Percentiles rank a stretch among this genome's conserved stretches.
phyloP scores from a whole-genome alignment of 2,888 invertebrate genomes.

The Phyto melanocephala region DNA sequence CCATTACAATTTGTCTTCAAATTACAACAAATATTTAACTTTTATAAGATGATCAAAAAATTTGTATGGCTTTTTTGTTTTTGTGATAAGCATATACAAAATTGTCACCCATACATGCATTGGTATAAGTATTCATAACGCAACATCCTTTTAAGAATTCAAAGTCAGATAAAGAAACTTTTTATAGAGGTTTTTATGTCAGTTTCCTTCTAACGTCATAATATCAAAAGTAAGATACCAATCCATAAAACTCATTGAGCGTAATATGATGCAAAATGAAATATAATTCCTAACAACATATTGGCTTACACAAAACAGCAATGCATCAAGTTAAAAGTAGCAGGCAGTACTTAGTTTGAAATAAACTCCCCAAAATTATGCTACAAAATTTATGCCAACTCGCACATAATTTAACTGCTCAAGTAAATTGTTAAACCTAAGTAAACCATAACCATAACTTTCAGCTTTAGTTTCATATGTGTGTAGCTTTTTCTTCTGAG shows the following conservation, averaged over 20 bases:
- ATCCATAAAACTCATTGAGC: conserved; percentile 54
- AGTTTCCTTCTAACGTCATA: background rate
- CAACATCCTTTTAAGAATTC: background rate
- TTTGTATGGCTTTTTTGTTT: too few species aligned
- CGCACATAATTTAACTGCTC: conserved; percentile 22
- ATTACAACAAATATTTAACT: too few species aligned
- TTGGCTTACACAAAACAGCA: conserved; percentile 33
- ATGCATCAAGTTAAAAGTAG: conserved; percentile 32
- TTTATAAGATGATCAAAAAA: too few species aligned
- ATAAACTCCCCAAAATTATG: conserved; percentile 11
- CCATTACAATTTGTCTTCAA: too few species aligned
- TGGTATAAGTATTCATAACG: conserved; percentile 8
- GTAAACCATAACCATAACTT: conserved; percentile 37
- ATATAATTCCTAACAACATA: conserved; percentile 44
- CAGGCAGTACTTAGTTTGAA: background rate
- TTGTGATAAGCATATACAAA: background rate
- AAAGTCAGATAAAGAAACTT: conserved; percentile 43
- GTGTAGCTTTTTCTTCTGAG: background rate
- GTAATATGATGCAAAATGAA: conserved; percentile 42
- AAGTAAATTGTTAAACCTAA: conserved; percentile 29
- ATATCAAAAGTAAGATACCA: background rate
- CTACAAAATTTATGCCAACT: background rate
- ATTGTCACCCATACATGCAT: background rate
- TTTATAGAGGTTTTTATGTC: conserved; percentile 45
- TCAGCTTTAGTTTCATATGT: background rate